Percentiles rank a stretch among this genome's conserved stretches.
These are phyloP conservation scores for Coleophora flavipennella DNA, from an alignment of 2,888 invertebrate genomes.

Conservation along the genomic window DNA sequence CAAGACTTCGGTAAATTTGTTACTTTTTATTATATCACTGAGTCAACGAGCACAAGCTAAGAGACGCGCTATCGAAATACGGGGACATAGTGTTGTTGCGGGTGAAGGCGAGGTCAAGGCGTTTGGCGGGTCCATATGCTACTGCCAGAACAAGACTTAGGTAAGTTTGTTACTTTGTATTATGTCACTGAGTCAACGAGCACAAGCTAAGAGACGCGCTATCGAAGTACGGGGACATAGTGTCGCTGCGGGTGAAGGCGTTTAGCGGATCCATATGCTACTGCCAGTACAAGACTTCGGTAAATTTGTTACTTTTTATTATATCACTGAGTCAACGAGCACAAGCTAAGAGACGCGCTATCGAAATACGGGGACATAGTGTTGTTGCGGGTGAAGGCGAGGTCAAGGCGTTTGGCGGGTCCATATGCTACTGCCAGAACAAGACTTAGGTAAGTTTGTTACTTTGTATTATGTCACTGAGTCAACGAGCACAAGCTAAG, in stretches of 20 bases:
- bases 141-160: slow-evolving; percentile 57
- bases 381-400: slow-evolving; percentile 80
- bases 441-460: neutral
- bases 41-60: slow-evolving; percentile 72
- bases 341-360: slow-evolving; percentile 75
- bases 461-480: neutral
- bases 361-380: slow-evolving; percentile 76
- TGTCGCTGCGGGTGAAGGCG: too few relatives aligned
- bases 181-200: too few relatives aligned
- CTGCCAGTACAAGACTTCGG: too few relatives aligned
- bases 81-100: slow-evolving; percentile 79
- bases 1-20: too few relatives aligned
- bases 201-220: too few relatives aligned
- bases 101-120: slow-evolving; percentile 81
- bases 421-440: slow-evolving; percentile 34
- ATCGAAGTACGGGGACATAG: too few relatives aligned
- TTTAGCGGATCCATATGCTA: too few relatives aligned
- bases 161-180: slow-evolving; percentile 32
- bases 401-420: slow-evolving; percentile 77
- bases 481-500: neutral
- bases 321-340: slow-evolving; percentile 61
- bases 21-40: slow-evolving; percentile 45
- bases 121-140: slow-evolving; percentile 74
- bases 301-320: too few relatives aligned
- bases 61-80: slow-evolving; percentile 73